phyloP scores from a whole-genome alignment of 2,888 invertebrate genomes.

The Orthosia cruda region DNA sequence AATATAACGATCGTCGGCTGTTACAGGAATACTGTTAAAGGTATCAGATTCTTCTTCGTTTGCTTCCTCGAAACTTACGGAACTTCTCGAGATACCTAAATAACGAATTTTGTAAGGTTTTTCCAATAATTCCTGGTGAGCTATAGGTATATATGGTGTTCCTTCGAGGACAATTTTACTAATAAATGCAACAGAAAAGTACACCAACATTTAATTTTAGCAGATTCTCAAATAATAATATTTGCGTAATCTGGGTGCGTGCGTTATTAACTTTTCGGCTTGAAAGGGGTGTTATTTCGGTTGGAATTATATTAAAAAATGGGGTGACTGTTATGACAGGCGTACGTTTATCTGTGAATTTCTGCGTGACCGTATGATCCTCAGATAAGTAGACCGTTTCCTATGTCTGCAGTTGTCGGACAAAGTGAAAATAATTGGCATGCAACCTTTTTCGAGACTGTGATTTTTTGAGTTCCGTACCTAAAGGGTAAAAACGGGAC shows the following conservation, averaged over 20 bases:
- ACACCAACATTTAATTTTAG: slow-evolving; percentile 2
- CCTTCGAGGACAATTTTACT: not conserved
- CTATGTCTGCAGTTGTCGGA: not conserved
- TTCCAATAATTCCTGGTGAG: not conserved
- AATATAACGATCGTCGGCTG: not conserved
- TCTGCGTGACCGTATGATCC: slow-evolving; percentile 1
- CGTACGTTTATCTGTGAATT: slow-evolving; percentile 10
- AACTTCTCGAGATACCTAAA: not conserved
- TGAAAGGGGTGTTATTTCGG: slow-evolving; percentile 19
- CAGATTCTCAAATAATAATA: slow-evolving; percentile 34
- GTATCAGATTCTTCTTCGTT: not conserved
- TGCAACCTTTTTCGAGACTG: not conserved
- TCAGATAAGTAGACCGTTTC: not conserved
- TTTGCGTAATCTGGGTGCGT: slow-evolving; percentile 23
- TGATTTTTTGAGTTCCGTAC: no score
- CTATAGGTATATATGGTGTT: not conserved
- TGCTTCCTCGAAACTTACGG: not conserved
- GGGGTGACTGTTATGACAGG: slow-evolving; percentile 19
- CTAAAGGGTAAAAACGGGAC: no score
- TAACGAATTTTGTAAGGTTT: not conserved
- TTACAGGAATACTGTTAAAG: slow-evolving; percentile 4
- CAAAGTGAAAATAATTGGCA: not conserved
- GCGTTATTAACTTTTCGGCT: slow-evolving; percentile 29
- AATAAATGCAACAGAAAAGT: not conserved
- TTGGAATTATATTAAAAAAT: slow-evolving; percentile 36